Conservation (phyloP, 2,113 vertebrate species). For the Chlamydotis undulata region DNA sequence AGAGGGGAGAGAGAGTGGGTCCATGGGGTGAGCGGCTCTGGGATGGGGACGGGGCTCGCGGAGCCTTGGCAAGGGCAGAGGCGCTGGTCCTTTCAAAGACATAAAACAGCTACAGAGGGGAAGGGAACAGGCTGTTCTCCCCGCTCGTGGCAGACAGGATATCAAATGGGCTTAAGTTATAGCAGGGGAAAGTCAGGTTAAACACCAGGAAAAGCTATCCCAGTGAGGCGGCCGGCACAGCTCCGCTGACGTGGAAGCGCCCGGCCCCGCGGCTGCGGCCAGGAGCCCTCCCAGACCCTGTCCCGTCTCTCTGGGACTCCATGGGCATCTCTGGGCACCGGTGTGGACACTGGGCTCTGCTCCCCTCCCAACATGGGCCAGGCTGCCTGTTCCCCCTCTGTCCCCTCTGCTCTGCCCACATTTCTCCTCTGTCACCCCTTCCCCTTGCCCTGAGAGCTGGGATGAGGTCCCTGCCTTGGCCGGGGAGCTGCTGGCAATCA, state of each 20-base stretch:
- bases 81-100: conserved; percentile 16
- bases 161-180: conserved; percentile 20
- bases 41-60: rapidly evolving
- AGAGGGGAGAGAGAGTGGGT: background rate
- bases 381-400: background rate
- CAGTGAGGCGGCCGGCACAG: rapidly evolving
- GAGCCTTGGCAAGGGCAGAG: background rate
- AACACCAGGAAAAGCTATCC: background rate
- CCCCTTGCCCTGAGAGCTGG: too few species aligned
- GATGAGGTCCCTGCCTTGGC: background rate
- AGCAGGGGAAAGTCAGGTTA: background rate
- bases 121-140: conserved; percentile 61
- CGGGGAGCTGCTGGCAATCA: background rate
- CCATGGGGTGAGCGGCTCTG: background rate
- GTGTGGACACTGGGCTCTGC: background rate
- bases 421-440: background rate
- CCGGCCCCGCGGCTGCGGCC: rapidly evolving
- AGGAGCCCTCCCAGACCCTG: rapidly evolving
- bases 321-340: background rate
- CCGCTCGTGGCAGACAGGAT: background rate
- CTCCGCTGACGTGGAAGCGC: background rate
- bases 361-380: background rate
- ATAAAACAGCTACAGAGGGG: conserved; percentile 11
- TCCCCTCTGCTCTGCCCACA: background rate
- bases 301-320: background rate